These are phyloP conservation scores for Poecilia latipinna DNA, from an alignment of 2,113 vertebrate genomes.

Conservation along the genomic window DNA sequence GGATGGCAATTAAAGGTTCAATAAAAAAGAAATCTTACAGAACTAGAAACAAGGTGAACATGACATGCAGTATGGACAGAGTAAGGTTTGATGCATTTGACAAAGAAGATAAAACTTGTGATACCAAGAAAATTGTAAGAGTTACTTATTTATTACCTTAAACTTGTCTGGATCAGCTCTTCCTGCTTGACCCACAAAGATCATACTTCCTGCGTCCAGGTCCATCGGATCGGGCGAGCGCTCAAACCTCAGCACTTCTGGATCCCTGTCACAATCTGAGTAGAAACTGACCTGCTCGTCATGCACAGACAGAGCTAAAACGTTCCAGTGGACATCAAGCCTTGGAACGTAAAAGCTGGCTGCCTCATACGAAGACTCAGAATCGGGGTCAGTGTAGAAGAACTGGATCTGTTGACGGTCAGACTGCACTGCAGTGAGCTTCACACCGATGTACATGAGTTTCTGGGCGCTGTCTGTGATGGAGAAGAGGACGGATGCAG, in stretches of 20 bases:
- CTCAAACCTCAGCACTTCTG: slow-evolving; percentile 76
- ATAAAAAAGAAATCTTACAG: too few species aligned
- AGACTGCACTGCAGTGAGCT: slow-evolving; percentile 78
- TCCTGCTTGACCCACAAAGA: slow-evolving; percentile 93
- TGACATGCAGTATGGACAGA: too few species aligned
- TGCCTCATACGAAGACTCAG: slow-evolving; percentile 73
- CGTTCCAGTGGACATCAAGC: slow-evolving; percentile 82
- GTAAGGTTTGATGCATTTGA: neutral
- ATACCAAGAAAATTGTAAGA: neutral
- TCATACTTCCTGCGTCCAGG: slow-evolving; percentile 80
- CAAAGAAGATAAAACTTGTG: neutral
- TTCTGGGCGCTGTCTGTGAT: slow-evolving; percentile 84
- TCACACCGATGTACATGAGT: slow-evolving; percentile 86
- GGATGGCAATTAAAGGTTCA: too few species aligned
- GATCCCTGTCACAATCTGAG: slow-evolving; percentile 83
- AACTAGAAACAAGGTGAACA: too few species aligned
- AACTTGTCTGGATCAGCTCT: slow-evolving; percentile 86
- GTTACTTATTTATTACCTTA: slow-evolving; percentile 76
- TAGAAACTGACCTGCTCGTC: slow-evolving; percentile 84
- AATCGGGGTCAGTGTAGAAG: slow-evolving; percentile 88
- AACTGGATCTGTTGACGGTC: slow-evolving; percentile 83
- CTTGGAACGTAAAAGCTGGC: slow-evolving; percentile 85
- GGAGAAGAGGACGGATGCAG: slow-evolving; percentile 85
- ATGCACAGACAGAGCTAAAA: slow-evolving; percentile 84
- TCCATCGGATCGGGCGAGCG: slow-evolving; percentile 86